Base-by-base conservation (phyloP, 2,113 vertebrate genomes). In the Gopherus evgoodei region DNA sequence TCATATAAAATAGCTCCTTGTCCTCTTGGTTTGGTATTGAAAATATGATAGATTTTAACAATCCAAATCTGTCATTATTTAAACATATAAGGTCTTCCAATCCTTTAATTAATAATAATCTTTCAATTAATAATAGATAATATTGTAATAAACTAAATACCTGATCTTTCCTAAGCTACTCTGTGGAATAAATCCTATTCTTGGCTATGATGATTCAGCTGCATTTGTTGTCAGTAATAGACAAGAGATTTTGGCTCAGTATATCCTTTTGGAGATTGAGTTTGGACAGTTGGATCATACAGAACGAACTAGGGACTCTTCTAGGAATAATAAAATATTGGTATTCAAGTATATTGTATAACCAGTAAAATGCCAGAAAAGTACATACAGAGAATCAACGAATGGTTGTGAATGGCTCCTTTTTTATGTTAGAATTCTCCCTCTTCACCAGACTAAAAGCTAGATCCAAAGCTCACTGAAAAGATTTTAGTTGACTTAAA, bases 121-220 rank as follows among this genome's bases (percentile, higher is more conserved):
- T 12, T 86, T 91, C 84, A 82, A 87, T 94, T 91, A 93, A 90
- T 85, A 91, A 91, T 75, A 93, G 93, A 87, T 42, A 93, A 62
- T n/a, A 8, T 38, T 72, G 22, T 27, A 27, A 57, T 56, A 89
- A 91, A 42, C 31, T 53, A 54, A 91, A 72, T 65, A 94, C 44
- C 49, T 56, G 56, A 78, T 11, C 49, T 76, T 94, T 44, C 38
- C 85, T 24, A 85, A 90, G 87, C 79, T 79, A 87, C 42, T 27
- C 31, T 81, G 59, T 47, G 82, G 91, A 25, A 31, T 82, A 95
- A 81, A 91, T 29, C 24, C 42, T 78, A 14, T 27, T 78, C 22
- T 78, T 47, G 44, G 78, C 81, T 81, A 59, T 11, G 49, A 6
- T 0, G 11, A 83, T 92, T 87, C 83, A 31, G 81, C 29, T 93